Base-by-base conservation (phyloP, 2,888 invertebrate genomes). In the Perizoma flavofasciatum region DNA sequence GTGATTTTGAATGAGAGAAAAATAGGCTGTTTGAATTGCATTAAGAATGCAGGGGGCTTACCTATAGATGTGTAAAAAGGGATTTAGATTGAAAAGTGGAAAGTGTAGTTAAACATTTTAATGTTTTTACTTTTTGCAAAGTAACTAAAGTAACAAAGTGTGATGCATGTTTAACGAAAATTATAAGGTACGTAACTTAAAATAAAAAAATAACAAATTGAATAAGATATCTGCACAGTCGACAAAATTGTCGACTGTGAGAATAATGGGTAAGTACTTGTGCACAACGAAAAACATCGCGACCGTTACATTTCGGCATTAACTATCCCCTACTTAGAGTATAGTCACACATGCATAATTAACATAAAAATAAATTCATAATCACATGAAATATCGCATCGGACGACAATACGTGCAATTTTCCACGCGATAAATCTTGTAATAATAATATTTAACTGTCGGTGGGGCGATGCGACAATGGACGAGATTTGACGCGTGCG, bases 281-380 rank as follows among this genome's bases (percentile, higher is more conserved):
- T 41, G 10, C 41, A 10, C 10, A 55, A 37, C 37, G n/a, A 50
- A 48, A 66, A 71, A 68, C 69, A 63, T 49, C 40, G 55, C 62
- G 72, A 75, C 81, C 79, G 82, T 81, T 78, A 81, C 73, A 69
- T 49, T 58, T 62, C 43, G 43, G 58, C 72, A 71, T 76, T 73
- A 69, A 62, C 53, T 55, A 66, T 71, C 72, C 81, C 80, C 75
- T 74, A 79, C 79, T 77, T 78, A 68, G 69, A 73, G 35, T 53
- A 63, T 72, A 74, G 72, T 69, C 77, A 70, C 74, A 74, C 74
- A 71, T 71, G 71, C 70, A 66, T 83, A 83, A 91, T 89, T 89
- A 89, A 88, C 86, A 90, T 88, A 88, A 89, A 88, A 89, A 88
- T 86, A 87, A 80, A 87, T 87, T 88, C 89, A 89, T 88, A 88